These are phyloP conservation scores for Nematolebias whitei DNA, from an alignment of 2,113 vertebrate genomes.

Conservation along the genomic window DNA sequence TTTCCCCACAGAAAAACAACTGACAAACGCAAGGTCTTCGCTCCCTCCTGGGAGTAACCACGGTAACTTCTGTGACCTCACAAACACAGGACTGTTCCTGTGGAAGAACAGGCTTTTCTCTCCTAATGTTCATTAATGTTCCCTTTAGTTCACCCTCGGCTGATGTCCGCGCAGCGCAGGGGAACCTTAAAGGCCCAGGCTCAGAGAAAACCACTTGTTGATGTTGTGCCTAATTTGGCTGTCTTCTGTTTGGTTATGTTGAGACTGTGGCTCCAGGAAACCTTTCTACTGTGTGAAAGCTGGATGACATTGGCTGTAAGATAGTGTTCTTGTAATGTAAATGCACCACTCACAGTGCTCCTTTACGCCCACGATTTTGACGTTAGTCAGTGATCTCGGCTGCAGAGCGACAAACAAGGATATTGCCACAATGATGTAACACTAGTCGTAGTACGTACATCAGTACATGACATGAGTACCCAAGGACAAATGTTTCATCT, in stretches of 20 bases:
- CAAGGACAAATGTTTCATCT: too few species aligned
- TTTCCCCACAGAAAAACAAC: conserved; percentile 81
- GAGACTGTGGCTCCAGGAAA: conserved; percentile 69
- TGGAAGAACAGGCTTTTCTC: conserved; percentile 81
- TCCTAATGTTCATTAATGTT: conserved; percentile 81
- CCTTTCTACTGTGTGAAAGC: conserved; percentile 53
- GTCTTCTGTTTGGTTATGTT: conserved; percentile 78
- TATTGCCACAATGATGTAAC: not conserved
- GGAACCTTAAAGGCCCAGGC: conserved; percentile 68
- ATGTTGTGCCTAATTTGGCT: conserved; percentile 81
- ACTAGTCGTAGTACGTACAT: not conserved
- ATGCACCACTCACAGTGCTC: conserved; percentile 5
- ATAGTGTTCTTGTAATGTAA: conserved; percentile 39
- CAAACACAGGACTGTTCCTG: conserved; percentile 81
- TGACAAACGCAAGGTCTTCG: conserved; percentile 79
- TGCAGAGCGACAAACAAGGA: not conserved
- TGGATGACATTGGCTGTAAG: conserved; percentile 36
- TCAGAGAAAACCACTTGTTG: conserved; percentile 74
- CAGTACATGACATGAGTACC: too few species aligned
- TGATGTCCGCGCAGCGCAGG: conserved; percentile 66
- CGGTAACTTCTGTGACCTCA: conserved; percentile 82
- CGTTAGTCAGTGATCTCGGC: not conserved
- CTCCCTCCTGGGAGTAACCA: conserved; percentile 80
- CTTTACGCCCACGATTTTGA: not conserved
- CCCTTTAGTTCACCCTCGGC: conserved; percentile 73